Evolutionary conservation across 2,113 vertebrate genomes (phyloP), one percentile per base, ranked within the genome.

Genomic region (Spea bombifrons): DNA sequence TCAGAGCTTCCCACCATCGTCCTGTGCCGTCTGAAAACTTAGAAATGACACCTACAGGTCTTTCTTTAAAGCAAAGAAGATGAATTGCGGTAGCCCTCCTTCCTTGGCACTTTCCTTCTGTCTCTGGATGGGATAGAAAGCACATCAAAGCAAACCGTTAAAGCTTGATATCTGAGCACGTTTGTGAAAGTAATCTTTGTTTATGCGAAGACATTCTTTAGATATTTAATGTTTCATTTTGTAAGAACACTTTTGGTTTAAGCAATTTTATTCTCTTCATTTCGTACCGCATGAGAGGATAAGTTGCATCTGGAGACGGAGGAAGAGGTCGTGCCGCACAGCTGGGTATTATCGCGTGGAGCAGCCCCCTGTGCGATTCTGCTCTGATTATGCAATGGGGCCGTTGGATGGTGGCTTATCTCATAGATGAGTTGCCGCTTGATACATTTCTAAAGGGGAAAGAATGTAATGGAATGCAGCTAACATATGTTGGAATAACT

Each of bases 181-280:
- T 50, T 52, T 73, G 52, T 55, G 63, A 30, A 80, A 79, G 77
- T 73, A 72, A 80, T 73, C 63, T 73, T n/a, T 80, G 77, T 80
- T 80, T 73, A 80, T 73, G 63, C 47, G n/a, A 73, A 73, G 77
- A 73, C 77, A 80, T 80, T 80, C 77, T 73, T 80, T 30, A 55
- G 77, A 80, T 80, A 66, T 73, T 80, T 73, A 64, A 73, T 67
- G 61, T 73, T 80, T 30, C 69, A 67, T 65, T 80, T 67, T 73
- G 63, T 66, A 73, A 80, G 44, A 80, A 80, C 49, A 80, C 70
- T 80, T 80, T 80, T 52, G 50, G 70, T 80, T 80, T 66, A 73
- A 67, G 77, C 77, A 80, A 73, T 73, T 66, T 80, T 73, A 61
- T 43, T 73, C 70, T 80, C 16, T 70, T 73, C 15, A 8, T 50